Evolutionary conservation across 2,113 vertebrate genomes (phyloP).

Genomic region (Gracilinanus agilis): DNA sequence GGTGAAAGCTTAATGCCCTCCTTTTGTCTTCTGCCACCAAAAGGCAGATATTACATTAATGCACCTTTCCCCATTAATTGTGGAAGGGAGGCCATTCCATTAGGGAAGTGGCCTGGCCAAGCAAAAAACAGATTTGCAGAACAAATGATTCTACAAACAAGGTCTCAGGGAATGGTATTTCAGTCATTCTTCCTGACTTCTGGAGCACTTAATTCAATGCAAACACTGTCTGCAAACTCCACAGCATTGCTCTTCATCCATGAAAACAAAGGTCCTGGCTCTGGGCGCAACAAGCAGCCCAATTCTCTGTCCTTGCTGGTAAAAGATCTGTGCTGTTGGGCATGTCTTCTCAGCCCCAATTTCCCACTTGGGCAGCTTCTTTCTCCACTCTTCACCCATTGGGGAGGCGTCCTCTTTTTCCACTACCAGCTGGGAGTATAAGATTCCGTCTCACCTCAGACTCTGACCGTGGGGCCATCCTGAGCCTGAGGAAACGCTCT

Average conservation of each 20-base stretch:
- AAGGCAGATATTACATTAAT: not conserved
- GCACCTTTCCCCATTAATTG: not conserved
- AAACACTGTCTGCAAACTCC: not conserved
- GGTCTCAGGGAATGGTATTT: not conserved
- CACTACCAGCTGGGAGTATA: not conserved
- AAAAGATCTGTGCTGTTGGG: not conserved
- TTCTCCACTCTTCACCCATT: not conserved
- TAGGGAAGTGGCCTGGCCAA: not conserved
- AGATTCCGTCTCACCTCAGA: no score
- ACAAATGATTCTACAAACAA: not conserved
- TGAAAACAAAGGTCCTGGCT: not conserved
- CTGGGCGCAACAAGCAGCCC: not conserved
- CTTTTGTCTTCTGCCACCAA: not conserved
- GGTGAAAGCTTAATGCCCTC: not conserved
- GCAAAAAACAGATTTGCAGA: not conserved
- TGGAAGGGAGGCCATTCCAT: not conserved
- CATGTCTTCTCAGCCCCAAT: not conserved
- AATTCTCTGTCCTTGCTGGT: not conserved
- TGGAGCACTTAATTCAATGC: not conserved
- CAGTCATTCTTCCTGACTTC: not conserved
- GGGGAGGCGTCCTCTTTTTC: not conserved
- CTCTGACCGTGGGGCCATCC: no score
- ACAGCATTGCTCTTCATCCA: not conserved
- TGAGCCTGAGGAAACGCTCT: not conserved
- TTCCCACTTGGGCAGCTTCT: not conserved